Conservation (phyloP, 2,113 vertebrate species). For the Chauna torquata region DNA sequence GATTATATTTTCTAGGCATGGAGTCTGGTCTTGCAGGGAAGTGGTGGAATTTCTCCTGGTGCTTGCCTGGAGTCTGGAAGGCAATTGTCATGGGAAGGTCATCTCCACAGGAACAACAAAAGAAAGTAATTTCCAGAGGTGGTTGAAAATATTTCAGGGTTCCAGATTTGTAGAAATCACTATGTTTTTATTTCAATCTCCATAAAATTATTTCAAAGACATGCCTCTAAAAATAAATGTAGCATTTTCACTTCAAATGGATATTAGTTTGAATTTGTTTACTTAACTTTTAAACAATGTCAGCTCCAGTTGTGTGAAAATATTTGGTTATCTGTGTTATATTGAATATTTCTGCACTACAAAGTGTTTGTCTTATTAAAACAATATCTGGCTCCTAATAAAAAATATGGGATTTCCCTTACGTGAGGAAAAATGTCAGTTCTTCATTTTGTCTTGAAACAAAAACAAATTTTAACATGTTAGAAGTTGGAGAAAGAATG, state of each 20-base stretch:
- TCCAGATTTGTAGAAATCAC: not conserved
- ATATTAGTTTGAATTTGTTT: not conserved
- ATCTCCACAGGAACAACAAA: not conserved
- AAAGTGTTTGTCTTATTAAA: not conserved
- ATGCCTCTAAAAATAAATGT: not conserved
- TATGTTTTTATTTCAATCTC: not conserved
- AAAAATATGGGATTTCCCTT: not conserved
- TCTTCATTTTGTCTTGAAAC: not conserved
- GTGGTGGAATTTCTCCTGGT: rapidly evolving
- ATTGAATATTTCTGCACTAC: not conserved
- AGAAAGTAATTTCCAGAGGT: not conserved
- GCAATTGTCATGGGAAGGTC: not conserved
- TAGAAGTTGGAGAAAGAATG: not conserved
- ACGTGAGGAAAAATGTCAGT: not conserved
- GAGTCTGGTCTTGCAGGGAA: not conserved
- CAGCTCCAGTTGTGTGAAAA: not conserved
- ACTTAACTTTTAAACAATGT: not conserved
- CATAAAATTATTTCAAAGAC: not conserved
- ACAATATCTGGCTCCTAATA: rapidly evolving
- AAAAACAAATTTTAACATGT: not conserved
- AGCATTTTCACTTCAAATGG: not conserved
- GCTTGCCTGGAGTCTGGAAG: not conserved
- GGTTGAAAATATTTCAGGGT: not conserved
- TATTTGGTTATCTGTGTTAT: not conserved
- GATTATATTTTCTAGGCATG: not conserved